Evolutionary conservation across 2,888 invertebrate genomes (phyloP), one percentile per base, ranked within the genome.

Genomic region (Caenorhabditis sp.): DNA sequence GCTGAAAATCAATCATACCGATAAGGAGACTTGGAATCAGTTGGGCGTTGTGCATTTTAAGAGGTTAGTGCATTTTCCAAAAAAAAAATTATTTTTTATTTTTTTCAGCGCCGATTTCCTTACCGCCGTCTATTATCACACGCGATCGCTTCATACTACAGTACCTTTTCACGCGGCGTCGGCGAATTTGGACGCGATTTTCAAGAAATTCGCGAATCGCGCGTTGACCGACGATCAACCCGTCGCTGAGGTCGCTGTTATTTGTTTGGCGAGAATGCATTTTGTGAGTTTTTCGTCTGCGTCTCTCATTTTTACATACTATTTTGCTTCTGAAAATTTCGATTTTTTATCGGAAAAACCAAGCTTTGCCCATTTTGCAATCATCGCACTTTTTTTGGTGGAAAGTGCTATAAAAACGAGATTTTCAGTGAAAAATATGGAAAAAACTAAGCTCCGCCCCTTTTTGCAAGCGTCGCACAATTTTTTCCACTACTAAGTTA

Each of bases 21-120:
- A 68, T 19, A 80, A 80, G 17, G 69, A 66, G 14, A 66, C 68
- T 19, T 80, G 78, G 78, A 80, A 80, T 66, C 80, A 81, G 43
- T 54, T 79, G 49, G 31, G 73, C 10, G 37, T 63, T 37, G 65
- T 68, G 17, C 3, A 55, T 2, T n/a, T 58, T 5, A 62, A 67
- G 58, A 67, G 61, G 51, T 61, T 27, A 24, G 19, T 50, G n/a
- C n/a, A n/a, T n/a, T n/a, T n/a, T n/a, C n/a, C n/a, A n/a, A n/a
- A 43, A 17, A 43, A 43, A 43, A 43, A 43, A 26, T 54, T 19
- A 6, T 8, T 17, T 23, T 23, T 54, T n/a, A 17, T 21, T 2
- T 31, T 60, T 50, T 68, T n/a, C 66, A 74, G 74, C 21, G 74
- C 69, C 1, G n/a, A 69, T 26, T 57, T n/a, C 37, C 27, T 75